These are phyloP conservation scores for Prunella himalayana DNA, from an alignment of 2,113 vertebrate genomes.

Conservation along the genomic window DNA sequence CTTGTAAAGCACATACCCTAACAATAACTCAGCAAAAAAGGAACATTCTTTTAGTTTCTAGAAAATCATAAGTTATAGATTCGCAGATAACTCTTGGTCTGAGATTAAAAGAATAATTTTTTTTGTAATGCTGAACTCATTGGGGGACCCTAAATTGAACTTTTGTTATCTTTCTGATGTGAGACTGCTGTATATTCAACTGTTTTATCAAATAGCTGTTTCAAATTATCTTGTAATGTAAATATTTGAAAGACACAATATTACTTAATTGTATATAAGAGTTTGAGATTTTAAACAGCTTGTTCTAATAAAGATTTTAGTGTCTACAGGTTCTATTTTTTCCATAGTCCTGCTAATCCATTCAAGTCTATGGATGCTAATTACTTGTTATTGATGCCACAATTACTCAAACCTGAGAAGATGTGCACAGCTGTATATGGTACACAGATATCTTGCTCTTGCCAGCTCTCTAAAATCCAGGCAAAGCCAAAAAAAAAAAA, in stretches of 20 bases:
- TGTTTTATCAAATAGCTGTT: background rate
- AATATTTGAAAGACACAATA: background rate
- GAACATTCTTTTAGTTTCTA: background rate
- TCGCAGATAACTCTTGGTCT: background rate
- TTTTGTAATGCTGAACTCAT: background rate
- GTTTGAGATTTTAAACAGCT: background rate
- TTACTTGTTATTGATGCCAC: background rate
- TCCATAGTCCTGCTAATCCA: background rate
- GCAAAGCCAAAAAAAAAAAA: background rate
- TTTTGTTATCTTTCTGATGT: background rate
- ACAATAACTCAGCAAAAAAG: background rate
- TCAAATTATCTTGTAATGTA: background rate
- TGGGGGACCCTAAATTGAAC: background rate
- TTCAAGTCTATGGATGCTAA: background rate
- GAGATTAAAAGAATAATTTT: background rate
- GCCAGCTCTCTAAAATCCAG: background rate
- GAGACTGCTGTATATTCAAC: background rate
- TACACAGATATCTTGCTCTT: background rate
- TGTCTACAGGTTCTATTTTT: background rate
- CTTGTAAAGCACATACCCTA: background rate
- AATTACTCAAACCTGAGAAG: background rate
- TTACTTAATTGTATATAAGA: background rate
- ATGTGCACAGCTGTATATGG: background rate
- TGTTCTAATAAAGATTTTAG: background rate
- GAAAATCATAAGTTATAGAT: background rate